These are phyloP conservation scores for Cydia fagiglandana DNA, from an alignment of 1,140 invertebrate species.

Conservation along the genomic window DNA sequence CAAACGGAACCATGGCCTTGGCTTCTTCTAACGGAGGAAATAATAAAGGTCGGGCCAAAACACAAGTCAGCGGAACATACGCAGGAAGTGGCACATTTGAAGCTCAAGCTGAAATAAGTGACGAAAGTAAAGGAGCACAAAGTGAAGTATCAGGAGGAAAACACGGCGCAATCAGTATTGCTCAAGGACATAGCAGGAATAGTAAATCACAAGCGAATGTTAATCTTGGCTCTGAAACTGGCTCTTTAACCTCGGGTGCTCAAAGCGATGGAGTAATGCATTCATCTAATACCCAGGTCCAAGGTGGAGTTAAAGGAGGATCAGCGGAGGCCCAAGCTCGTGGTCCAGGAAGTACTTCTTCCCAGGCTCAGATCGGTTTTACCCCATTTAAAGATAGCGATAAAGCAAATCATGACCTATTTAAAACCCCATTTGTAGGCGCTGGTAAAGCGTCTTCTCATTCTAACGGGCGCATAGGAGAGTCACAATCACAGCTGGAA, in stretches of 20 bases:
- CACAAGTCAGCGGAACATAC: constrained; percentile 89
- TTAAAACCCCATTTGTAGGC: constrained; percentile 82
- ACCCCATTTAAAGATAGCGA: constrained; percentile 84
- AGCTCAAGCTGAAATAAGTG: constrained; percentile 89
- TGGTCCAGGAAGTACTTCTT: constrained; percentile 89
- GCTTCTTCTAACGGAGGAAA: constrained; percentile 87
- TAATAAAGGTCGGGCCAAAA: constrained; percentile 85
- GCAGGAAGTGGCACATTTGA: constrained; percentile 87
- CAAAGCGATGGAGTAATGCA: constrained; percentile 87
- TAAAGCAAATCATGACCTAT: constrained; percentile 70
- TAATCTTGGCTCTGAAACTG: constrained; percentile 84
- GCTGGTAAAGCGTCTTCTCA: constrained; percentile 88
- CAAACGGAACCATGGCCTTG: constrained; percentile 85
- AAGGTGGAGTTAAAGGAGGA: constrained; percentile 88
- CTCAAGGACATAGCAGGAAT: constrained; percentile 85
- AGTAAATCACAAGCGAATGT: constrained; percentile 89
- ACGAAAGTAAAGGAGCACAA: constrained; percentile 85
- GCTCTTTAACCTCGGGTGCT: constrained; percentile 85
- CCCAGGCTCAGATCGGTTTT: constrained; percentile 92
- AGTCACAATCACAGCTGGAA: constrained; percentile 89
- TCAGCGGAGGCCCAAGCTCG: constrained; percentile 91
- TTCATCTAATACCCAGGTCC: constrained; percentile 87
- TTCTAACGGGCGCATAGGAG: constrained; percentile 85
- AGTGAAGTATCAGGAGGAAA: constrained; percentile 86
- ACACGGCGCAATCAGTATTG: constrained; percentile 85